Evolutionary conservation across 2,888 invertebrate species (phyloP).

Genomic region (Cephus runcator): DNA sequence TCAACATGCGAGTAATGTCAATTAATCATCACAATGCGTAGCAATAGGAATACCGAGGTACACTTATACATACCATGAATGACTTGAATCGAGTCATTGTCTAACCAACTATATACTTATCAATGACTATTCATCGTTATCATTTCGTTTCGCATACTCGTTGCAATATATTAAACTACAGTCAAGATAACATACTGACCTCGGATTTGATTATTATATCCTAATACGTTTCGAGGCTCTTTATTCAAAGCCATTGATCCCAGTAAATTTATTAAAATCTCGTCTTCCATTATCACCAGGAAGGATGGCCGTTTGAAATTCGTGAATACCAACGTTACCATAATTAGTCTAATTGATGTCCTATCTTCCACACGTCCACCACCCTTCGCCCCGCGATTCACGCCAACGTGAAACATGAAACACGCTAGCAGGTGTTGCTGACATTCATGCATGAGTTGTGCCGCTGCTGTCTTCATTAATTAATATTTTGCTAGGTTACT

Average conservation of each 20-base stretch:
- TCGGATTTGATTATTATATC: neutral
- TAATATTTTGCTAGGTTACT: conserved; percentile 40
- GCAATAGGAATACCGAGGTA: neutral
- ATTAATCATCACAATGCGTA: neutral
- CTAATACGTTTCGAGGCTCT: neutral
- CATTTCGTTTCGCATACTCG: neutral
- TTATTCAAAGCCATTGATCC: neutral
- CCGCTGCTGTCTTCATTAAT: conserved; percentile 56
- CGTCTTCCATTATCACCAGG: neutral
- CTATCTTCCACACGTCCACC: conserved; percentile 33
- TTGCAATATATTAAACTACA: neutral
- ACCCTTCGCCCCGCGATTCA: conserved; percentile 11
- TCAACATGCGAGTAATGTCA: neutral
- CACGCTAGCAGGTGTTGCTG: conserved; percentile 41
- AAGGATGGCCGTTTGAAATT: neutral
- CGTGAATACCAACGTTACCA: neutral
- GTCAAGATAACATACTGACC: neutral
- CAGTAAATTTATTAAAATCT: neutral
- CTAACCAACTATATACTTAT: neutral
- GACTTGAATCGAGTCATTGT: neutral
- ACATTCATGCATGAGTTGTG: conserved; percentile 49
- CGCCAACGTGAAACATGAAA: conserved; percentile 38
- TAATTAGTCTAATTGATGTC: conserved; percentile 61
- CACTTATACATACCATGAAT: neutral
- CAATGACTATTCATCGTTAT: neutral